Percentiles rank a stretch among this genome's conserved stretches.
These are phyloP conservation scores for Drepana arcuata DNA, from an alignment of 1,140 invertebrate genomes.

Conservation along the genomic window DNA sequence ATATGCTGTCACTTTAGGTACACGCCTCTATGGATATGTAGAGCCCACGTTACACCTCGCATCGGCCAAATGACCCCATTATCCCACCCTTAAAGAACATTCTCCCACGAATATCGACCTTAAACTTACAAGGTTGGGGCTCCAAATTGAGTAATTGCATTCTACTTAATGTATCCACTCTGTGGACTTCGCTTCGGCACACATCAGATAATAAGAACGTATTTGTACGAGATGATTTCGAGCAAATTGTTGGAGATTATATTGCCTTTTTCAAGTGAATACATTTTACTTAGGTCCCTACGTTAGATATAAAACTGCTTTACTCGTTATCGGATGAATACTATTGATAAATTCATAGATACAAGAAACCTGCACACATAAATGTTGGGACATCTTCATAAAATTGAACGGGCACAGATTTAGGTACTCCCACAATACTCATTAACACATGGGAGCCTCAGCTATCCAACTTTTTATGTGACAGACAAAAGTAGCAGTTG, in stretches of 20 bases:
- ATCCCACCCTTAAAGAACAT: constrained; percentile 25
- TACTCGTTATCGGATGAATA: too few relatives aligned
- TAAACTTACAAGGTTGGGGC: constrained; percentile 15
- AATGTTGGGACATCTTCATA: too few relatives aligned
- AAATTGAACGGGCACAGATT: too few relatives aligned
- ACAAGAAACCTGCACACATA: too few relatives aligned
- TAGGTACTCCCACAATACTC: too few relatives aligned
- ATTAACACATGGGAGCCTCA: too few relatives aligned
- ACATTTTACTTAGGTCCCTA: constrained; percentile 14
- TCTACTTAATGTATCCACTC: constrained; percentile 30
- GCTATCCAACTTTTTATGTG: too few relatives aligned
- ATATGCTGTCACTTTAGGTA: constrained; percentile 41
- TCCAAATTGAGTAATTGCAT: constrained; percentile 14
- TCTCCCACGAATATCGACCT: constrained; percentile 22
- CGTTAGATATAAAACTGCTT: too few relatives aligned
- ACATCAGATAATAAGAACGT: constrained; percentile 43
- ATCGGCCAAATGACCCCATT: constrained; percentile 50
- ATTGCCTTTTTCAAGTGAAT: constrained; percentile 16
- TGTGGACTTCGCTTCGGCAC: constrained; percentile 26
- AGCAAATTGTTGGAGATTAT: constrained; percentile 20
- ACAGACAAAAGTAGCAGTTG: too few relatives aligned
- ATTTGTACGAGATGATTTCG: constrained; percentile 24
- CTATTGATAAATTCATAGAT: too few relatives aligned
- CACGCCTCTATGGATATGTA: constrained; percentile 34
- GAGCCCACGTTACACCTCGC: constrained; percentile 40